Conservation (phyloP, 2,888 invertebrate species). For the Lapara coniferarum region DNA sequence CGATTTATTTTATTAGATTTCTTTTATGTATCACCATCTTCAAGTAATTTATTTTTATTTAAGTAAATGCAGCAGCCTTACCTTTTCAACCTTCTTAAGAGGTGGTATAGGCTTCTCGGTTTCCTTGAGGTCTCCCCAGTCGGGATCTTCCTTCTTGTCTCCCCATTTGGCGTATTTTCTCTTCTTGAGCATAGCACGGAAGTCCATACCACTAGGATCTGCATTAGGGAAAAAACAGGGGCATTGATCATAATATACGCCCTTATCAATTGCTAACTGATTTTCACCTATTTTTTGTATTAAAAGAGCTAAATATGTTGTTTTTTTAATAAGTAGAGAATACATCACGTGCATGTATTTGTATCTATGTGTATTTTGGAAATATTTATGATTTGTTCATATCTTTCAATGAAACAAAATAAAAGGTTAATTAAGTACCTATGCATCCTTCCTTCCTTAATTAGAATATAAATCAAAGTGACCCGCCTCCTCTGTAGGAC, state of each 20-base stretch:
- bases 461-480: too few relatives aligned
- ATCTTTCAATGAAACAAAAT: too few relatives aligned
- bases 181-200: slow-evolving; percentile 98
- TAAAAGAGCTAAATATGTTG: neutral
- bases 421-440: too few relatives aligned
- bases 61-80: slow-evolving; percentile 73
- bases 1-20: slow-evolving; percentile 28
- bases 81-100: slow-evolving; percentile 97
- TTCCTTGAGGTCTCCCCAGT: slow-evolving; percentile 97
- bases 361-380: too few relatives aligned
- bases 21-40: slow-evolving; percentile 26
- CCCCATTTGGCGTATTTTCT: slow-evolving; percentile 97
- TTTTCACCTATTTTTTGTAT: neutral
- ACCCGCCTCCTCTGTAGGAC: too few relatives aligned
- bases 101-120: slow-evolving; percentile 93
- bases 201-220: slow-evolving; percentile 99
- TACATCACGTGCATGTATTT: too few relatives aligned
- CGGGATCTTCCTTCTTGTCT: slow-evolving; percentile 94
- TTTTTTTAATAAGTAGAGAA: too few relatives aligned
- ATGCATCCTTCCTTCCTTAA: too few relatives aligned
- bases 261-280: neutral
- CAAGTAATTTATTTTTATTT: neutral
- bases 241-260: neutral
- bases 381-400: too few relatives aligned
- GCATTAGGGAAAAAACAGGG: neutral